phyloP scores from a whole-genome alignment of 2,113 vertebrate species.

The Ameiurus melas region DNA sequence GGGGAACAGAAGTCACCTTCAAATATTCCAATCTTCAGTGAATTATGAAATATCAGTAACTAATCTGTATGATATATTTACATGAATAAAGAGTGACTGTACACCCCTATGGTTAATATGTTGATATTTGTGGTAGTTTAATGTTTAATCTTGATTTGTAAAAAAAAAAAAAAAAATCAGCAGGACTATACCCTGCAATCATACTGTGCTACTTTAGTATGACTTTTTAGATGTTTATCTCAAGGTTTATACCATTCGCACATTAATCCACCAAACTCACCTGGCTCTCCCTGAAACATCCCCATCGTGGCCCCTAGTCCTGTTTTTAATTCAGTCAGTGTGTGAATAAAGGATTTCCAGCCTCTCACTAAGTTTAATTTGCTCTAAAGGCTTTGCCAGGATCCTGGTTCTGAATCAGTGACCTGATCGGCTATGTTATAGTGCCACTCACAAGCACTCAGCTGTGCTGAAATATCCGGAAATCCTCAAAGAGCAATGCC shows the following conservation, averaged over 20 bases:
- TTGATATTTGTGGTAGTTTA: not conserved
- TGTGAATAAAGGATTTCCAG: not conserved
- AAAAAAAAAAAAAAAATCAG: not conserved
- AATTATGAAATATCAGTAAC: not conserved
- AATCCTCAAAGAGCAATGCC: constrained; percentile 7
- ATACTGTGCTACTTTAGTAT: not conserved
- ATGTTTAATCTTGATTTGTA: not conserved
- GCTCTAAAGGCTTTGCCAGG: not conserved
- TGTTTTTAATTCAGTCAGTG: not conserved
- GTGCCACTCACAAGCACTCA: not conserved
- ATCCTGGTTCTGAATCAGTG: not conserved
- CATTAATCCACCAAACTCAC: not conserved
- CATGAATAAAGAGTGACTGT: not conserved
- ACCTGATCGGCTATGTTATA: not conserved
- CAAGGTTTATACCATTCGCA: not conserved
- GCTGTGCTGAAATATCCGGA: constrained; percentile 13
- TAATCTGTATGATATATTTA: not conserved
- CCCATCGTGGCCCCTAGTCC: not conserved
- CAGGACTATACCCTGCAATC: not conserved
- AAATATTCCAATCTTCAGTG: not conserved
- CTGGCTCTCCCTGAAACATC: not conserved
- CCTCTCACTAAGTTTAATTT: constrained; percentile 1
- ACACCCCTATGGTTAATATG: not conserved
- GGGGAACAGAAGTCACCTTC: not conserved
- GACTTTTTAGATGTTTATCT: not conserved